phyloP scores from a whole-genome alignment of 1,140 invertebrate species.

The Muscidifurax raptorellus region DNA sequence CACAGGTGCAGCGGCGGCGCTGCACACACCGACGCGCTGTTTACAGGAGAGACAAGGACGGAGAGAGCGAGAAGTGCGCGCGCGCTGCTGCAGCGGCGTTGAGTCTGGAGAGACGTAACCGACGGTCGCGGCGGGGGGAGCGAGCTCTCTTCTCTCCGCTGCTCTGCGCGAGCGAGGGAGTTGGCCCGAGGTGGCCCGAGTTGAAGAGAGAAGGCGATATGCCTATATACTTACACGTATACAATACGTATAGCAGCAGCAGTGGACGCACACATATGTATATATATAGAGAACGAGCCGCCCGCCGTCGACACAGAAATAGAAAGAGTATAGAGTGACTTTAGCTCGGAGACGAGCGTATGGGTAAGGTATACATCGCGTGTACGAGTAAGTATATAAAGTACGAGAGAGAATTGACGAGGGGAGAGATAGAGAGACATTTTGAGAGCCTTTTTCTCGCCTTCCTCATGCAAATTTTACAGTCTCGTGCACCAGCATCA shows the following conservation, averaged over 20 bases:
- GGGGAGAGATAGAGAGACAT: conserved; percentile 19
- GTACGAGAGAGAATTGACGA: not conserved
- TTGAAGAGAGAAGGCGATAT: not conserved
- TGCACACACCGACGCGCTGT: conserved; percentile 7
- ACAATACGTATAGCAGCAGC: no score
- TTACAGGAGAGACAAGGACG: conserved; percentile 20
- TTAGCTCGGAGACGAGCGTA: not conserved
- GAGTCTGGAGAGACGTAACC: not conserved
- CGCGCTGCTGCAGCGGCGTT: conserved; percentile 9
- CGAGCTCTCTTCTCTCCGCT: not conserved
- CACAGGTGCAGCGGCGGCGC: conserved; percentile 17
- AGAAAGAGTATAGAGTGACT: conserved; percentile 47
- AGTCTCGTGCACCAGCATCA: not conserved
- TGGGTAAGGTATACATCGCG: no score
- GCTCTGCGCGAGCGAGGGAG: not conserved
- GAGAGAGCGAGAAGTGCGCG: conserved; percentile 54
- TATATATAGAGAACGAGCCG: conserved; percentile 3
- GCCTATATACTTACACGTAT: not conserved
- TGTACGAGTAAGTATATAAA: not conserved
- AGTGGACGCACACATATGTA: not conserved
- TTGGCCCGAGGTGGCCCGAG: not conserved
- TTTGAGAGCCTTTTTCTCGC: conserved; percentile 33
- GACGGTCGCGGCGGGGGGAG: conserved; percentile 32
- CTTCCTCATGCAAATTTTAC: no score
- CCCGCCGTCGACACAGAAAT: conserved; percentile 49